Conservation (phyloP, 2,888 invertebrate species). For the Tenthredo notha region DNA sequence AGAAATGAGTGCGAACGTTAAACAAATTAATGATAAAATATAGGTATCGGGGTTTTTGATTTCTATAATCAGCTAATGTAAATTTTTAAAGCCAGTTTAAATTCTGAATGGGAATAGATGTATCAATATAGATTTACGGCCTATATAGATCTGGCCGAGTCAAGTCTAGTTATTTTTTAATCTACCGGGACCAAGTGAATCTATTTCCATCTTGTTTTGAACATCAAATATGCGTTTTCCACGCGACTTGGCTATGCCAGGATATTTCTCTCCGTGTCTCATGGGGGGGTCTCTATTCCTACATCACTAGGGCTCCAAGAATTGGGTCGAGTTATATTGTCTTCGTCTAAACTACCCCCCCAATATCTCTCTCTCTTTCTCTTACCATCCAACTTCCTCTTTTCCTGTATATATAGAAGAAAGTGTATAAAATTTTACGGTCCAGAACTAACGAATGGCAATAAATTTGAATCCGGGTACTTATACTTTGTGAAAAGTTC, state of each 20-base stretch:
- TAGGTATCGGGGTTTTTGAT: not conserved
- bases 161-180: conserved; percentile 10
- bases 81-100: not conserved
- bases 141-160: not conserved
- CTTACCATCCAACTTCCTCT: not conserved
- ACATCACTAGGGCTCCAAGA: not conserved
- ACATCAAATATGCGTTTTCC: conserved; percentile 23
- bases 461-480: not conserved
- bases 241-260: conserved; percentile 4
- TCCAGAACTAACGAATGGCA: not conserved
- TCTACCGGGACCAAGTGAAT: conserved; percentile 10
- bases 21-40: no score
- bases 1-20: no score
- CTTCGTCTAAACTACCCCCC: not conserved
- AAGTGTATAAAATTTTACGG: not conserved
- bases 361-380: not conserved
- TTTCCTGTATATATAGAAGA: not conserved
- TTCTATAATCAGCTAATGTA: not conserved
- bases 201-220: conserved; percentile 30
- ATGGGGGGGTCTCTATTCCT: conserved; percentile 6
- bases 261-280: not conserved
- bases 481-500: not conserved
- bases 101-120: not conserved
- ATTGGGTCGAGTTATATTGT: conserved; percentile 6
- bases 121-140: not conserved